Evolutionary conservation across 1,140 invertebrate species (phyloP).

Genomic region (Zaprionus inermis): DNA sequence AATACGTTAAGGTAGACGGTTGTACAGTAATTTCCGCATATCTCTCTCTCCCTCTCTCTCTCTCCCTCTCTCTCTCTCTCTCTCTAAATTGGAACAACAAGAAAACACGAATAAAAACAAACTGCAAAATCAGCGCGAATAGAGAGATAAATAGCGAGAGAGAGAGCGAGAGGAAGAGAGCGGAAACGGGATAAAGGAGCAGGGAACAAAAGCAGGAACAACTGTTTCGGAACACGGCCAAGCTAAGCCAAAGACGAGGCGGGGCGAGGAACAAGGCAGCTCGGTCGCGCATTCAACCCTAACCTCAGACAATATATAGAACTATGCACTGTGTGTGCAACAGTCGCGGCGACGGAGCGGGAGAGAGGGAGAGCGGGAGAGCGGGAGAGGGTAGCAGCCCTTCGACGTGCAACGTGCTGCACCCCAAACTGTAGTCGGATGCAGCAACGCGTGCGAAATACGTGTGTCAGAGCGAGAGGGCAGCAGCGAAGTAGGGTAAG

Average conservation of each 20-base stretch:
- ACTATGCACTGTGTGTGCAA: slow-evolving; percentile 43
- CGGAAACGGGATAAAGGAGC: neutral
- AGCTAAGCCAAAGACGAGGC: slow-evolving; percentile 14
- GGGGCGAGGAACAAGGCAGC: neutral
- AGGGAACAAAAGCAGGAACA: slow-evolving; percentile 10
- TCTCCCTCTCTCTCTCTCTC: too few species aligned
- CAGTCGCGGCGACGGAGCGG: slow-evolving; percentile 6
- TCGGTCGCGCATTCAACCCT: slow-evolving; percentile 74
- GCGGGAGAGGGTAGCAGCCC: slow-evolving; percentile 10
- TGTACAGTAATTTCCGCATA: too few species aligned
- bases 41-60: too few species aligned
- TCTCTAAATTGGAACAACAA: neutral
- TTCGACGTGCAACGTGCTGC: slow-evolving; percentile 23
- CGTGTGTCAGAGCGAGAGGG: neutral
- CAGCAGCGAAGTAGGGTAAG: neutral
- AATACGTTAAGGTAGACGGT: too few species aligned
- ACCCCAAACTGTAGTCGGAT: slow-evolving; percentile 16
- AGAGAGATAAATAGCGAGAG: neutral
- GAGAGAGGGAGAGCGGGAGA: too few species aligned
- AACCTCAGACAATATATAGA: slow-evolving; percentile 80
- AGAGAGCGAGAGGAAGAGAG: neutral
- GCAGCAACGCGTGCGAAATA: slow-evolving; percentile 31
- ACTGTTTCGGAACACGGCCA: slow-evolving; percentile 22
- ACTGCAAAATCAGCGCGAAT: neutral
- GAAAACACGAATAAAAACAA: neutral